These are phyloP conservation scores for Spizaetus ornatus DNA, from an alignment of 2,113 vertebrate species.

Conservation along the genomic window DNA sequence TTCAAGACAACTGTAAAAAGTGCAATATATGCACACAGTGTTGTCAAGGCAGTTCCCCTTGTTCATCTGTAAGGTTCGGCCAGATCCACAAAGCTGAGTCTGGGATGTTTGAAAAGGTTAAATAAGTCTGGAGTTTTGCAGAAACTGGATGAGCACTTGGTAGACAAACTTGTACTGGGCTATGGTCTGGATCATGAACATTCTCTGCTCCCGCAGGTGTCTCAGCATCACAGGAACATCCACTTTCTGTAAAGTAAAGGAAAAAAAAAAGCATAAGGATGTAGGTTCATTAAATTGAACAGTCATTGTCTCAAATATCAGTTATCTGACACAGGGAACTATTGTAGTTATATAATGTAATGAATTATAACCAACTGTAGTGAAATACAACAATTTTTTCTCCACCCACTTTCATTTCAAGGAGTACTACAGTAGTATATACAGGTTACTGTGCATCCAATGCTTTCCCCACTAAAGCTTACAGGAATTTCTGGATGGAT, in stretches of 20 bases:
- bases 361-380: not conserved
- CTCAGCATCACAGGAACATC: slow-evolving; percentile 90
- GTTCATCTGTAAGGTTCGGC: slow-evolving; percentile 1
- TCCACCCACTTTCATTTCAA: not conserved
- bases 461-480: not conserved
- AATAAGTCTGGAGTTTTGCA: slow-evolving; percentile 93
- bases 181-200: slow-evolving; percentile 96
- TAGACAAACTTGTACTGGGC: slow-evolving; percentile 95
- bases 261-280: not conserved
- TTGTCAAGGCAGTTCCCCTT: slow-evolving; percentile 34
- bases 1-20: slow-evolving; percentile 17
- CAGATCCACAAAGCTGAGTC: not conserved
- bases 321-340: not conserved
- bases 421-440: not conserved
- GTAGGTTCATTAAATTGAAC: not conserved
- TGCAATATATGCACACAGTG: not conserved
- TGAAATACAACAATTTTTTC: not conserved
- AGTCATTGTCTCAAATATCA: not conserved
- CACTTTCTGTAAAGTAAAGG: slow-evolving; percentile 77
- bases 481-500: not conserved
- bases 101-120: slow-evolving; percentile 54
- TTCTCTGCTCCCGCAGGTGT: slow-evolving; percentile 86
- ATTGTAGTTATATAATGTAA: not conserved
- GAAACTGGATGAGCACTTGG: slow-evolving; percentile 92
- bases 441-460: not conserved